These are phyloP conservation scores for Beaufortia kweichowensis DNA, from an alignment of 2,113 vertebrate genomes.

Conservation along the genomic window DNA sequence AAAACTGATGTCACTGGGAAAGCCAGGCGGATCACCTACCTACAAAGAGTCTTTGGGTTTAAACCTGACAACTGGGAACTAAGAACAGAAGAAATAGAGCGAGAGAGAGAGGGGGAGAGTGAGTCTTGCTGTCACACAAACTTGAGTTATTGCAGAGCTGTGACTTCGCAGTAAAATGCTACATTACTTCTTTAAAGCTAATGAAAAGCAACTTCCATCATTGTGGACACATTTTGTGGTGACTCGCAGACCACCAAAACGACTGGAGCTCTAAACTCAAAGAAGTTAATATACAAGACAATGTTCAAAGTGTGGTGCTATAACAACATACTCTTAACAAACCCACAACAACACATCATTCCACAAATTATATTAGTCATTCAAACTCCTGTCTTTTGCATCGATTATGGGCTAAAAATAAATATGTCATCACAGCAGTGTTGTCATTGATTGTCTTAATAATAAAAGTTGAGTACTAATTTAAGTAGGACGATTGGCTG, in stretches of 20 bases:
- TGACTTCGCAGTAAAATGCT: conserved; percentile 49
- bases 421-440: too few relatives aligned
- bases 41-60: conserved; percentile 33
- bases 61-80: conserved; percentile 4
- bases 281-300: neutral
- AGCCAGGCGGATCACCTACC: conserved; percentile 25
- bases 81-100: conserved; percentile 18
- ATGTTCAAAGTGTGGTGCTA: neutral
- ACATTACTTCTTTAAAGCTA: conserved; percentile 56
- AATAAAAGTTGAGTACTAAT: too few relatives aligned
- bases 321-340: neutral
- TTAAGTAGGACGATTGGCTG: too few relatives aligned
- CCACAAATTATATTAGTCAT: neutral
- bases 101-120: conserved; percentile 39
- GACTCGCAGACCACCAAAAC: conserved; percentile 30
- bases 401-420: neutral
- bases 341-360: neutral
- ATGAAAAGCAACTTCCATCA: conserved; percentile 43
- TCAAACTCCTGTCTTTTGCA: neutral
- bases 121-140: conserved; percentile 27
- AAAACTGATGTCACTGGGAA: conserved; percentile 38
- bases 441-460: too few relatives aligned
- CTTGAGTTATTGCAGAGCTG: conserved; percentile 39
- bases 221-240: conserved; percentile 29
- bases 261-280: conserved; percentile 7